phyloP scores from a whole-genome alignment of 2,888 invertebrate species.

The Notodonta ziczac region DNA sequence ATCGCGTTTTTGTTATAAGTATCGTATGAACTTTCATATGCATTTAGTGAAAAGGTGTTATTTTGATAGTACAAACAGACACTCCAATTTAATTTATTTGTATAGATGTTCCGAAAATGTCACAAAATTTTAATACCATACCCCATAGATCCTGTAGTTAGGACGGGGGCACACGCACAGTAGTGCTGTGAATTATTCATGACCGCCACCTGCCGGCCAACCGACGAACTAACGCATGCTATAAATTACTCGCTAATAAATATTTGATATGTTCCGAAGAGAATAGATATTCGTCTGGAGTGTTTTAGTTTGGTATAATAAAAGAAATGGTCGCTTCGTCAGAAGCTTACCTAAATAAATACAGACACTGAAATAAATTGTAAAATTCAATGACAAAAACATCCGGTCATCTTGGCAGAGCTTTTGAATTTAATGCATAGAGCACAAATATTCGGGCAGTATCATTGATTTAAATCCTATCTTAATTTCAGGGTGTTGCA shows the following conservation, averaged over 20 bases:
- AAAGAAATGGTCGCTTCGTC: no score
- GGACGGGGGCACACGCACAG: slow-evolving; percentile 40
- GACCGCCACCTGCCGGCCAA: slow-evolving; percentile 65
- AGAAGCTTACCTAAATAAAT: not conserved
- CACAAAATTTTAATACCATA: slow-evolving; percentile 48
- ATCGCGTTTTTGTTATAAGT: no score
- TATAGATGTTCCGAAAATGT: slow-evolving; percentile 42
- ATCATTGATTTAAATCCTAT: not conserved
- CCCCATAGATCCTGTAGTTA: slow-evolving; percentile 41
- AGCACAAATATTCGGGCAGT: slow-evolving; percentile 1
- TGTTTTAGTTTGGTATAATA: no score
- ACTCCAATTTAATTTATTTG: not conserved
- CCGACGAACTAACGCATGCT: slow-evolving; percentile 62
- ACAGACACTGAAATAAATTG: slow-evolving; percentile 23
- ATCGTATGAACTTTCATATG: no score
- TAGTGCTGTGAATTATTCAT: slow-evolving; percentile 61
- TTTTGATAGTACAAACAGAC: not conserved
- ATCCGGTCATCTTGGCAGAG: slow-evolving; percentile 31
- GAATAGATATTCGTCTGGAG: not conserved
- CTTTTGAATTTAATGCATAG: slow-evolving; percentile 16
- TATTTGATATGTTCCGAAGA: slow-evolving; percentile 32
- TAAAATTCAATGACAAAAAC: slow-evolving; percentile 33
- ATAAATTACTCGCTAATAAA: slow-evolving; percentile 47
- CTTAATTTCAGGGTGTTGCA: not conserved
- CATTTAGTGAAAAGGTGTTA: no score